Base-by-base conservation (phyloP, 2,888 invertebrate genomes). In the Eumacrocentrus americanus region DNA sequence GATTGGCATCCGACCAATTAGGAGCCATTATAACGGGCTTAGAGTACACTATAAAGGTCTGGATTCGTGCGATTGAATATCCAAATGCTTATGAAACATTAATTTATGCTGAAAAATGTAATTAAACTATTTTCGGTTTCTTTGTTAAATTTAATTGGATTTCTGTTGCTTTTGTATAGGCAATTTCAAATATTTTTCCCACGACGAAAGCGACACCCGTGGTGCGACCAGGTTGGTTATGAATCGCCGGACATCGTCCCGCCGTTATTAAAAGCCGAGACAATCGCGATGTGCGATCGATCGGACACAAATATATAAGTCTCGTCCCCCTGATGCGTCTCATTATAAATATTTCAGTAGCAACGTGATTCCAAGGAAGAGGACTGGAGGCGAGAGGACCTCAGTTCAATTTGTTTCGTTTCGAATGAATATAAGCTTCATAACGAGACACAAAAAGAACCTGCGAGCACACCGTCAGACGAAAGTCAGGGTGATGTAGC, bases 11-110 rank as follows among this genome's bases (percentile, higher is more conserved):
- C 56, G 60, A 64, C 68, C 67, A 69, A 68, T 70, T 66, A 70
- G 62, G 67, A 66, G 65, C 56, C 48, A 42, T 53, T 69, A 69
- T 69, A 68, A 9, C 29, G 34, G 67, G 69, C 66, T 69, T 69
- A 69, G 35, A 35, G 51, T 42, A 56, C 25, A 46, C 11, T 23
- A 12, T 2, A 23, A 3, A 22, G 20, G 2, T 2, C 53, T 47
- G 54, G 38, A n/a, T 46, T 4, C 40, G 14, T 29, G 20, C 46
- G n/a, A 11, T 23, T 4, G n/a, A 22, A 40, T 40, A 40, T 40
- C n/a, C n/a, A 40, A n/a, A 40, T 16, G 12, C 5, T 40, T 2
- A 44, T 44, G n/a, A 40, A 40, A 40, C 18, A n/a, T 37, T 2
- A 2, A n/a, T 35, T 35, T n/a, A 3, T 37, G n/a, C n/a, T n/a